Base-by-base conservation (phyloP, 2,797 vertebrate species). In the Kryptopterus vitreolus region DNA sequence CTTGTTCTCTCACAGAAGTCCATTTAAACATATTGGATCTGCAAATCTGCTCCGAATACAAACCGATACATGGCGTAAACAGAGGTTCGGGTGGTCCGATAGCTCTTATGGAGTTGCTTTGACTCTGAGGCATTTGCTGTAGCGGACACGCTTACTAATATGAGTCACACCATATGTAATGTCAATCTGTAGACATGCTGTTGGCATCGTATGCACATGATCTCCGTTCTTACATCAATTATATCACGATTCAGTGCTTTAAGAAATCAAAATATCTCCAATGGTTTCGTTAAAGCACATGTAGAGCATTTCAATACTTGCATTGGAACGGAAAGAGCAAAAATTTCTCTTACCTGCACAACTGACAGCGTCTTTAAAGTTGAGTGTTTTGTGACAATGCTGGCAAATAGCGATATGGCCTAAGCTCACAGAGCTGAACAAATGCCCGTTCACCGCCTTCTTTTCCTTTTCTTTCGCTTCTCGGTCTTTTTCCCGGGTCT, bases 401-500 rank as follows among this genome's bases (percentile, higher is more conserved):
- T 91, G 93, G 85, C 98, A 99, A 79, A 86, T 92, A 83, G 92
- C 53, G 0, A 92, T 84, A 29, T 93, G 94, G 79, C 92, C 90
- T 0, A 91, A 83, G 0, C 89, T 80, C 9, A 92, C 88, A 0
- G 93, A 43, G 74, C 91, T 91, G 89, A 98, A 99, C 3, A 91
- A 57, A 70, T 99, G 98, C 0, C 97, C 96, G 0, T 96, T 98
- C 77, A 94, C 22, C 0, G 82, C 86, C 90, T 95, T 96, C 91
- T 95, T 95, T 83, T 96, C 95, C 70, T 93, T 94, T 9, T 96
- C 96, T 85, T 96, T 97, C 58, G 91, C 90, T 71, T 96, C 97
- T 77, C 89, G 92, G 43, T 97, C 97, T 86, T 94, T 97, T 4
- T 95, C 94, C 69, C 94, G 10, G 92, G 92, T 82, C 90, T 93